These are phyloP conservation scores for Meteorus sp. DNA, from an alignment of 1,140 invertebrate species.

Conservation along the genomic window DNA sequence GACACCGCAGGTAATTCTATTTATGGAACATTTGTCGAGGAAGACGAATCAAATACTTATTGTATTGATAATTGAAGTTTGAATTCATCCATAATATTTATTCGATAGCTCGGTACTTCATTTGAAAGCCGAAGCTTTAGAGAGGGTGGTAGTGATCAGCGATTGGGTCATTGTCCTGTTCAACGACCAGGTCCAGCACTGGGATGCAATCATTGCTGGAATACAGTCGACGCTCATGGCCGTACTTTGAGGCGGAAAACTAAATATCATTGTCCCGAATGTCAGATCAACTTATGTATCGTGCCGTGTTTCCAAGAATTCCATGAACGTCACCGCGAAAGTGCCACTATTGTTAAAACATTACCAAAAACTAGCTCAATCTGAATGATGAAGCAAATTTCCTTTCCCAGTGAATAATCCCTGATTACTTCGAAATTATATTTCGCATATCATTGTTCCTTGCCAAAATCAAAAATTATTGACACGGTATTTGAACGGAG, in stretches of 20 bases:
- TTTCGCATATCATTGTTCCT: background rate
- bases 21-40: background rate
- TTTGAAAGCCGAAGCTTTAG: slow-evolving; percentile 14
- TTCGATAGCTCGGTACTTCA: background rate
- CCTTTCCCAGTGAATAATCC: no score
- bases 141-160: slow-evolving; percentile 35
- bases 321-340: slow-evolving; percentile 62
- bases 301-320: slow-evolving; percentile 84
- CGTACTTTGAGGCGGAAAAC: slow-evolving; percentile 80
- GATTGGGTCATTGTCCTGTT: slow-evolving; percentile 73
- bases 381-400: slow-evolving; percentile 27
- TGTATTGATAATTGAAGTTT: background rate
- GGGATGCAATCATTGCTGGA: slow-evolving; percentile 87
- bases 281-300: slow-evolving; percentile 83
- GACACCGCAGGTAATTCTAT: slow-evolving; percentile 58
- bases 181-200: slow-evolving; percentile 77
- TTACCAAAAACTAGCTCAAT: slow-evolving; percentile 56
- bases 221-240: slow-evolving; percentile 78
- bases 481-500: no score
- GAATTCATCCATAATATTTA: no score
- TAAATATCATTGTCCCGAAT: slow-evolving; percentile 86
- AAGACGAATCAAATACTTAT: background rate
- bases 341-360: slow-evolving; percentile 46
- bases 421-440: no score
- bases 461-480: background rate